A percentile compares a stretch with the other conserved stretches of the same genome.
phyloP scores from a whole-genome alignment of 2,888 invertebrate species.

The Geotrupes spiniger region DNA sequence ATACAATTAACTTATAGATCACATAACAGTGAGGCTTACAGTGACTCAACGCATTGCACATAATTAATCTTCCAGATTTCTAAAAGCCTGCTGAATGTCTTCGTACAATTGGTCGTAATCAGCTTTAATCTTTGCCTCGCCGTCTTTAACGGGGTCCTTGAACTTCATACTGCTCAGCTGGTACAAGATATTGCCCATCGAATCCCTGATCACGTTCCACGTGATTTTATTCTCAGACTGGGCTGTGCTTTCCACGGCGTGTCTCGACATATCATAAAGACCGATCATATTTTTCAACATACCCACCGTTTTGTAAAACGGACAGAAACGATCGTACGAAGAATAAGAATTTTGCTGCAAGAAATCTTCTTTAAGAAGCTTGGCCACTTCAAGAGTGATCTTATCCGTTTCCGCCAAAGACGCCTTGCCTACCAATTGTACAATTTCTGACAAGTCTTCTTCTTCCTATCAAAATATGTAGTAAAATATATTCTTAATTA shows the following conservation, averaged over 20 bases:
- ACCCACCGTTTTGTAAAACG: constrained; percentile 99
- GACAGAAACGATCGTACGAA: constrained; percentile 95
- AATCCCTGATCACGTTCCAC: constrained; percentile 96
- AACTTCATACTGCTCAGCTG: constrained; percentile 99
- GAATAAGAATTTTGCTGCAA: constrained; percentile 99
- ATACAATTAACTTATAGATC: constrained; percentile 2
- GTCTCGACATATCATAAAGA: constrained; percentile 97
- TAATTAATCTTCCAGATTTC: constrained; percentile 93
- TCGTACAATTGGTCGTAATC: constrained; percentile 97
- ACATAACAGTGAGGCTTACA: constrained; percentile 13
- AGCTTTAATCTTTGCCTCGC: constrained; percentile 94
- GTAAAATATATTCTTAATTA: no score
- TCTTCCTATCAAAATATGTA: constrained; percentile 74
- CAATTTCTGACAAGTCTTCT: constrained; percentile 99
- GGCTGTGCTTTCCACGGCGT: constrained; percentile 96
- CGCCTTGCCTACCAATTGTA: constrained; percentile 98
- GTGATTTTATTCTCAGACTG: constrained; percentile 99
- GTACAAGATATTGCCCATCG: constrained; percentile 94
- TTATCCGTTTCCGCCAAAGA: constrained; percentile 98
- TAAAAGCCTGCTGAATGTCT: constrained; percentile 95
- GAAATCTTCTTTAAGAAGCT: constrained; percentile 98
- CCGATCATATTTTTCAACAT: constrained; percentile 98
- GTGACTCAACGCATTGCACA: constrained; percentile 2
- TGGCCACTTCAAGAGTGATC: constrained; percentile 98
- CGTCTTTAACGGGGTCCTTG: constrained; percentile 98